A percentile compares a stretch with the other conserved stretches of the same genome.
Evolutionary conservation across 2,888 invertebrate genomes (phyloP).

Genomic region (Aphelenchoides bicaudatus): DNA sequence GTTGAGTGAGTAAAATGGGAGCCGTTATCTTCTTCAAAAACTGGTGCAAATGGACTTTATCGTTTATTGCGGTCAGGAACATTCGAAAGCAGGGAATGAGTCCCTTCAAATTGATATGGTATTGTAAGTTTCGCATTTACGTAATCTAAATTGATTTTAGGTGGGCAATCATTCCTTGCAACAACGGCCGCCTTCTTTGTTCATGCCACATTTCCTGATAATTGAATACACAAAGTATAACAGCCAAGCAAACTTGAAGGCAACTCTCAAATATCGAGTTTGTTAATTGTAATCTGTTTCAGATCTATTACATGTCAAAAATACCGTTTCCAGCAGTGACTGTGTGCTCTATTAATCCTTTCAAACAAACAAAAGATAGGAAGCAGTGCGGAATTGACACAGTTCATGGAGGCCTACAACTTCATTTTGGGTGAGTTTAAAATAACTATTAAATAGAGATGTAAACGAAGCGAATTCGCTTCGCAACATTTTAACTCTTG

Average conservation of each 20-base stretch:
- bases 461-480: too few species aligned
- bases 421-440: too few species aligned
- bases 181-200: slow-evolving; percentile 11
- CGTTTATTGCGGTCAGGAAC: too few species aligned
- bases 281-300: not conserved
- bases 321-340: slow-evolving; percentile 17
- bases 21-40: slow-evolving; percentile 15
- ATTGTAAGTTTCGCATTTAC: slow-evolving; percentile 7
- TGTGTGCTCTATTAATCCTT: slow-evolving; percentile 12
- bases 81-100: too few species aligned
- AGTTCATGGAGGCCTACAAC: not conserved
- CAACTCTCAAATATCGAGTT: not conserved
- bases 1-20: too few species aligned
- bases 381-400: not conserved
- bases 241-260: slow-evolving; percentile 4
- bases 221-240: not conserved
- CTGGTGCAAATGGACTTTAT: slow-evolving; percentile 6
- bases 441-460: too few species aligned
- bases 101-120: not conserved
- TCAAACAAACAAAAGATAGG: not conserved
- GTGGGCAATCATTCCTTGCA: too few species aligned
- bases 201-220: slow-evolving; percentile 3
- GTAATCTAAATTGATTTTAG: too few species aligned
- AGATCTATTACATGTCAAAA: slow-evolving; percentile 6
- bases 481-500: too few species aligned